These are phyloP conservation scores for Drosophila pegasa DNA, from an alignment of 2,888 invertebrate genomes.

Conservation along the genomic window DNA sequence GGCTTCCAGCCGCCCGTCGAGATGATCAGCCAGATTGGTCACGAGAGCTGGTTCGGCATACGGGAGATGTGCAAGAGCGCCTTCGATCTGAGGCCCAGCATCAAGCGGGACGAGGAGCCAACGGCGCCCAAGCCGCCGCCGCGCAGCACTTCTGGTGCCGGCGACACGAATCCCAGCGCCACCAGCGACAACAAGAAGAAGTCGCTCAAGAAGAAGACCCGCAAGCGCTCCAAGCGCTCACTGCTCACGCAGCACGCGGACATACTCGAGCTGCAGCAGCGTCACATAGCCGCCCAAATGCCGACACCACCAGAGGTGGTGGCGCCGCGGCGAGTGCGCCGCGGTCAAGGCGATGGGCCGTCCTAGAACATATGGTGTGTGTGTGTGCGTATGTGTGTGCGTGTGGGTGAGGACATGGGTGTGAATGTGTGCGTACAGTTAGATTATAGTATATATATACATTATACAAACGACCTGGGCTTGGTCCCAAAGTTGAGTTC, in stretches of 20 bases:
- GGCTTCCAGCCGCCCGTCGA: constrained; percentile 83
- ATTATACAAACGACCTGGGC: constrained; percentile 19
- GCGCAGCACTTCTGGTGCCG: neutral
- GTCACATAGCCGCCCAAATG: constrained; percentile 1
- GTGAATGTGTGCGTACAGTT: constrained; percentile 15
- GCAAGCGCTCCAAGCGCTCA: constrained; percentile 57
- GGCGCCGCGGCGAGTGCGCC: constrained; percentile 8
- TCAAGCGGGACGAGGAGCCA: constrained; percentile 56
- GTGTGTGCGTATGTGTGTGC: neutral
- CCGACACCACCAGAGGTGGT: constrained; percentile 21
- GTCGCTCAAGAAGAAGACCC: constrained; percentile 33
- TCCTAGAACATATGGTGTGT: neutral
- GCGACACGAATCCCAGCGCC: neutral
- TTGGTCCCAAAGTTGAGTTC: constrained; percentile 49
- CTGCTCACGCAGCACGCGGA: constrained; percentile 38
- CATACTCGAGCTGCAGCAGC: constrained; percentile 49
- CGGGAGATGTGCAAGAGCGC: constrained; percentile 84
- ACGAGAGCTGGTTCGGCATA: constrained; percentile 84
- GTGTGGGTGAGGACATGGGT: no score
- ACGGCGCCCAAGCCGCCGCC: constrained; percentile 27
- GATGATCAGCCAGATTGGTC: constrained; percentile 80
- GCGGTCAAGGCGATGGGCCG: constrained; percentile 35
- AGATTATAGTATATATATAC: constrained; percentile 13
- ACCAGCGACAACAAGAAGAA: constrained; percentile 8
- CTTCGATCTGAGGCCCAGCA: constrained; percentile 62